Evolutionary conservation across 2,113 vertebrate genomes (phyloP), one percentile per base, ranked within the genome.

Genomic region (Burhinus oedicnemus): DNA sequence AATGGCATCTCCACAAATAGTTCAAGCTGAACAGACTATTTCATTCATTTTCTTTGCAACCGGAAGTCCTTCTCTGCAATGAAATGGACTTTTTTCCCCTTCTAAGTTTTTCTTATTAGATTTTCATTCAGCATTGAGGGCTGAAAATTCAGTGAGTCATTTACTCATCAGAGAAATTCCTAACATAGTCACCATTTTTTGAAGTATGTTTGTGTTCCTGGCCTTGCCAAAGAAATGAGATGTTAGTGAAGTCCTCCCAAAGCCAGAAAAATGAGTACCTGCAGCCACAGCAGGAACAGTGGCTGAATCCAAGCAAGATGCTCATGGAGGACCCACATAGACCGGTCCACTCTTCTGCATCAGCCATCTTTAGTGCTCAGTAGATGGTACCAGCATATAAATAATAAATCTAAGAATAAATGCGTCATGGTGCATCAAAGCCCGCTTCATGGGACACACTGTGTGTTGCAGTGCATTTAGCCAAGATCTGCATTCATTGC

Each of bases 1-100:
- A 92, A 92, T 83, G 58, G 49, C 42, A 81, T 81, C n/a, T 78
- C 68, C 47, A 49, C 36, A 51, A 68, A 92, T 74, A 58, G n/a
- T 93, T 94, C 76, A 78, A 88, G 66, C 60, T 88, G 62, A 94
- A 70, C 64, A 90, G 92, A 91, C 45, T 58, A 32, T 87, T 91
- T 70, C 27, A 85, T 91, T 89, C 22, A 74, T 93, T 77, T 92
- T 80, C 42, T 83, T 91, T 83, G 62, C 71, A 77, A 54, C 36
- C 22, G 34, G 38, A 77, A 75, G 42, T 78, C 61, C 29, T 83
- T 77, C 58, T 89, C 75, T 93, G 45, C 47, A 74, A 25, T 61
- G 44, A 96, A 90, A 95, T 61, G 27, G 79, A 68, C n/a, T 62
- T 64, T 38, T 70, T 18, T 2, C 10, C 36, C 30, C 36, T 19